Evolutionary conservation across 2,797 vertebrate species (phyloP).

Genomic region (Sciurus vulgaris): DNA sequence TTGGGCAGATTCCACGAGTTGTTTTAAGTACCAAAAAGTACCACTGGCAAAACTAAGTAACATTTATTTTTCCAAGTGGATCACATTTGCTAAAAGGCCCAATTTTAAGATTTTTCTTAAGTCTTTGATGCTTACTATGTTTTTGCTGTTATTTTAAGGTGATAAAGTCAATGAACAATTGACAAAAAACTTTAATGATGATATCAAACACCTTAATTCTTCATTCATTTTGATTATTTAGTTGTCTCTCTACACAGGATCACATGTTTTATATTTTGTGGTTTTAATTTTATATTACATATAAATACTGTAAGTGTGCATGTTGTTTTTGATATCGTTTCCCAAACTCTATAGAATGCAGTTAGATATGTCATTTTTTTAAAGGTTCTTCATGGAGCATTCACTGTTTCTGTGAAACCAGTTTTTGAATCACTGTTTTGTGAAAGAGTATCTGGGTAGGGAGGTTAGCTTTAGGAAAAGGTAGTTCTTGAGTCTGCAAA

Average conservation of each 20-base stretch:
- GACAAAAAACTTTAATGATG: slow-evolving; percentile 19
- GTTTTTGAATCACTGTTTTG: not conserved
- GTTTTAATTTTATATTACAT: slow-evolving; percentile 16
- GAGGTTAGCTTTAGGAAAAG: not conserved
- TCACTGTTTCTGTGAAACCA: not conserved
- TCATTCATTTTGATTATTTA: not conserved
- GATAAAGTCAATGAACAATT: not conserved
- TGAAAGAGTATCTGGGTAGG: not conserved
- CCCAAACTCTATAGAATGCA: not conserved
- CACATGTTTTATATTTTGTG: not conserved
- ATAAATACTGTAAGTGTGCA: not conserved
- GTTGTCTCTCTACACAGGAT: not conserved
- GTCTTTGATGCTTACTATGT: not conserved
- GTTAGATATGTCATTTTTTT: not conserved
- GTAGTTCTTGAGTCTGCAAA: not conserved
- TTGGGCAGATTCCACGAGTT: not conserved
- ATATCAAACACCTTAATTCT: not conserved
- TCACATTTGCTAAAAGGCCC: not conserved
- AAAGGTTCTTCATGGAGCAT: not conserved
- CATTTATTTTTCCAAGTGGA: not conserved
- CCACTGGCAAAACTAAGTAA: not conserved
- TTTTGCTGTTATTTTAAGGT: slow-evolving; percentile 42
- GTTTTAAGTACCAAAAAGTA: not conserved
- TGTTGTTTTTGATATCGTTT: not conserved
- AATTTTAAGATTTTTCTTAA: slow-evolving; percentile 40